Evolutionary conservation across 2,888 invertebrate species (phyloP).

Genomic region (Chloroclysta siterata): DNA sequence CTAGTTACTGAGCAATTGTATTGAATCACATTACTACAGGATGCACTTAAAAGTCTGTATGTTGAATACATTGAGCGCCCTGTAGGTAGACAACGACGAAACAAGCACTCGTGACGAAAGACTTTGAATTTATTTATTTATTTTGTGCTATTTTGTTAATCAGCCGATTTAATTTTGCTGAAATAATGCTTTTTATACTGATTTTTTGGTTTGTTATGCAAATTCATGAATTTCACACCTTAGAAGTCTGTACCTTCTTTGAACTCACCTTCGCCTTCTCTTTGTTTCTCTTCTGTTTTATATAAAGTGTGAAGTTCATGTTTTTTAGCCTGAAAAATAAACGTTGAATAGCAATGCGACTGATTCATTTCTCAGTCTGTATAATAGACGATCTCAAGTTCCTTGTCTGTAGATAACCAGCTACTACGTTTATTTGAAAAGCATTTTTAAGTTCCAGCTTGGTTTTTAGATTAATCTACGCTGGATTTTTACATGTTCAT

Average conservation of each 20-base stretch:
- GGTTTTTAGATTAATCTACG: not conserved
- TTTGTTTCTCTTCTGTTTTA: not conserved
- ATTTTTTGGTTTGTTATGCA: slow-evolving; percentile 21
- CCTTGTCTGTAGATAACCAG: not conserved
- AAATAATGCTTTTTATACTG: slow-evolving; percentile 31
- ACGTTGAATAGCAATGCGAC: not conserved
- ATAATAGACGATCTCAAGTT: not conserved
- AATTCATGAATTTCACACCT: slow-evolving; percentile 13
- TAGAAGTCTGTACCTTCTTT: not conserved
- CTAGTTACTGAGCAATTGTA: slow-evolving; percentile 9
- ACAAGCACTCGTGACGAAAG: not conserved
- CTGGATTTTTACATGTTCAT: slow-evolving; percentile 5
- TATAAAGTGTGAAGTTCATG: not conserved
- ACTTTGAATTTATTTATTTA: slow-evolving; percentile 8
- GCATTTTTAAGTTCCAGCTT: not conserved
- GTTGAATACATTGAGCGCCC: not conserved
- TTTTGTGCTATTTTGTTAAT: slow-evolving; percentile 21
- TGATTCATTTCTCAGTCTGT: not conserved
- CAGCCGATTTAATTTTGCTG: slow-evolving; percentile 16
- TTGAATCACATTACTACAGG: slow-evolving; percentile 7
- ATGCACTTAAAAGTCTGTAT: not conserved
- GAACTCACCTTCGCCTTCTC: not conserved
- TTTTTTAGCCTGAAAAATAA: not conserved
- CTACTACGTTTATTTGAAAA: slow-evolving; percentile 1
- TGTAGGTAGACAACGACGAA: slow-evolving; percentile 6